These are phyloP conservation scores for Danionella dracula DNA, from an alignment of 2,797 vertebrate species.

Conservation along the genomic window DNA sequence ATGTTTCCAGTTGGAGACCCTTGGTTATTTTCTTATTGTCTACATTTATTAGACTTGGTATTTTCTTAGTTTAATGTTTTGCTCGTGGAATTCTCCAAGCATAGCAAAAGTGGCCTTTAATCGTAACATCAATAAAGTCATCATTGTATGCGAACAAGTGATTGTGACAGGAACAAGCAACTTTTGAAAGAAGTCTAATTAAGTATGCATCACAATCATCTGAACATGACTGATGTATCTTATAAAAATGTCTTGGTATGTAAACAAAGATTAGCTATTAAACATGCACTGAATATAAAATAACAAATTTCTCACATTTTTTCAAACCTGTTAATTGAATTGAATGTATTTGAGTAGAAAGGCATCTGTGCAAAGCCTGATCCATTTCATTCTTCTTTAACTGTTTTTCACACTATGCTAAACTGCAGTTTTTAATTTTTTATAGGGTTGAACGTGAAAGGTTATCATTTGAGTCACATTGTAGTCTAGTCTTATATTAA, in stretches of 20 bases:
- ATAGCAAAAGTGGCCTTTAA: background rate
- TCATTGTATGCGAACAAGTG: background rate
- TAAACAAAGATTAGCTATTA: background rate
- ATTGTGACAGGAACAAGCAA: slow-evolving; percentile 1
- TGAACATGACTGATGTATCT: background rate
- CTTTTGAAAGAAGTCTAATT: background rate
- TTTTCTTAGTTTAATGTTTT: too few species aligned
- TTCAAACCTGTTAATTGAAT: background rate
- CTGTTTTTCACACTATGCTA: background rate
- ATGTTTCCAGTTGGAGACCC: too few species aligned
- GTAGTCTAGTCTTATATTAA: too few species aligned
- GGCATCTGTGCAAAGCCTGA: background rate
- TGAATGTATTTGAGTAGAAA: background rate
- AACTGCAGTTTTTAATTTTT: background rate
- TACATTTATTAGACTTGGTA: too few species aligned
- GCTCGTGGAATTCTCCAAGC: too few species aligned
- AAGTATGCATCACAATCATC: background rate
- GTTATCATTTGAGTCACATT: background rate
- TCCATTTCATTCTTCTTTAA: slow-evolving; percentile 4
- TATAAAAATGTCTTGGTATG: background rate
- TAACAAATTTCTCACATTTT: background rate
- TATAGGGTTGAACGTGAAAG: background rate
- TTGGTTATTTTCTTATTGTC: too few species aligned
- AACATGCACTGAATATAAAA: slow-evolving; percentile 13
- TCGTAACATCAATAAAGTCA: background rate